These are phyloP conservation scores for Aporrectodea caliginosa DNA, from an alignment of 1,140 invertebrate genomes.

Conservation along the genomic window DNA sequence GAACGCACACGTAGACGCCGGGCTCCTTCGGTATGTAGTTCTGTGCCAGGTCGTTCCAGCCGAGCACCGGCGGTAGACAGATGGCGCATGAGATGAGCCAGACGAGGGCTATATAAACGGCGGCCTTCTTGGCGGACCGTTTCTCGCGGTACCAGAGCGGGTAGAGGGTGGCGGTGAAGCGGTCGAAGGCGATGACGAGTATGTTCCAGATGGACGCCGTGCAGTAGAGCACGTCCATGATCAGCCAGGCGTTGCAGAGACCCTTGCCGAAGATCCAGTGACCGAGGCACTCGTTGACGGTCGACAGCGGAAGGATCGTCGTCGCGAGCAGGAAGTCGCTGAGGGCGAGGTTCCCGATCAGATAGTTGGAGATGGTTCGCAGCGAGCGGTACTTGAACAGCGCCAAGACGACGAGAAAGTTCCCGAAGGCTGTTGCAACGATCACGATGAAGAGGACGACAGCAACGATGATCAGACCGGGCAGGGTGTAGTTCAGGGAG, in stretches of 20 bases:
- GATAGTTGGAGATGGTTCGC: constrained; percentile 54
- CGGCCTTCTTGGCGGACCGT: constrained; percentile 42
- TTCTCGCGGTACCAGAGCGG: constrained; percentile 55
- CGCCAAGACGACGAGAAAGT: constrained; percentile 49
- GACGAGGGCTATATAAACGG: constrained; percentile 49
- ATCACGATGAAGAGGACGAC: constrained; percentile 45
- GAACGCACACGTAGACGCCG: constrained; percentile 47
- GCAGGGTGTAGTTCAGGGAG: constrained; percentile 27
- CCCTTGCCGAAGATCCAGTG: constrained; percentile 52
- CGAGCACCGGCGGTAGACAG: constrained; percentile 38
- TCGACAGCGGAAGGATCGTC: constrained; percentile 53
- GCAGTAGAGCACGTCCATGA: constrained; percentile 52
- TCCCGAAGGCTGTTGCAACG: constrained; percentile 55
- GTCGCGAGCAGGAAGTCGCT: constrained; percentile 54
- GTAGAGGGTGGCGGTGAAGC: constrained; percentile 54
- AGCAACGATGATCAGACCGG: constrained; percentile 37
- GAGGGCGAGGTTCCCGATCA: constrained; percentile 56
- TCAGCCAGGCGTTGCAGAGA: constrained; percentile 35
- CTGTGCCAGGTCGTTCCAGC: constrained; percentile 42
- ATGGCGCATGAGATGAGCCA: constrained; percentile 42
- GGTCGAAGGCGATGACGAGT: constrained; percentile 54
- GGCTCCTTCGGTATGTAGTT: constrained; percentile 39
- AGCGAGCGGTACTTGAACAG: constrained; percentile 49
- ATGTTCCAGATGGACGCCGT: constrained; percentile 56
- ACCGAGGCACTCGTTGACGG: constrained; percentile 49